Percentiles rank a stretch among this genome's conserved stretches.
phyloP scores from a whole-genome alignment of 2,888 invertebrate species.

The Caenorhabditis sinica region DNA sequence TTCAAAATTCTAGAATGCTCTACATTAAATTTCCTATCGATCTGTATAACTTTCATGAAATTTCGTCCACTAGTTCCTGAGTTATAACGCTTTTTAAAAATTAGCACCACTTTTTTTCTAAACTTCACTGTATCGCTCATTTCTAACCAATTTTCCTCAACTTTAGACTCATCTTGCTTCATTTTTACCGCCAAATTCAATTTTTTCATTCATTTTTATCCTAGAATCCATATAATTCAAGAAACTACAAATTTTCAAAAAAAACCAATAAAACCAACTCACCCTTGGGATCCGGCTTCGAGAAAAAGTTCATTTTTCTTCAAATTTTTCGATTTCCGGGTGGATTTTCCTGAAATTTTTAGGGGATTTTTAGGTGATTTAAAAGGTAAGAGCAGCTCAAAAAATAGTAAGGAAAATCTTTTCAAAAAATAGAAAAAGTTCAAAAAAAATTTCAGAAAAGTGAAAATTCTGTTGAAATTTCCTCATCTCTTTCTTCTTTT shows the following conservation, averaged over 20 bases:
- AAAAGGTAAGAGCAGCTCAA: too few species aligned
- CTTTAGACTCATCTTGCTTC: not conserved
- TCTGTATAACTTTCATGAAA: too few species aligned
- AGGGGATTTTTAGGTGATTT: too few species aligned
- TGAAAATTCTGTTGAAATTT: constrained; percentile 10
- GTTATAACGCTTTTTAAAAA: too few species aligned
- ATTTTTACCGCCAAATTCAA: not conserved
- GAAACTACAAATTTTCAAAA: not conserved
- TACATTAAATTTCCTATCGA: too few species aligned
- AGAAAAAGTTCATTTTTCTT: constrained; percentile 69
- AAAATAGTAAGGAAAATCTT: too few species aligned
- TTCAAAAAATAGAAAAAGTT: not conserved
- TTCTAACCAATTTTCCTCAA: not conserved
- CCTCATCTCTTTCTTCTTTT: not conserved
- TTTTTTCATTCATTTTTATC: not conserved
- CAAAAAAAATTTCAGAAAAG: not conserved
- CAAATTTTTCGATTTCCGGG: not conserved
- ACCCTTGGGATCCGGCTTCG: constrained; percentile 78
- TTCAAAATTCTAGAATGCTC: too few species aligned
- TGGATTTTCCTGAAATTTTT: not conserved
- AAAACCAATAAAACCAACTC: too few species aligned
- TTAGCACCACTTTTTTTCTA: too few species aligned
- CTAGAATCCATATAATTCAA: not conserved
- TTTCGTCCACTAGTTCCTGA: too few species aligned
- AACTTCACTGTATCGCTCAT: too few species aligned